phyloP scores from a whole-genome alignment of 2,888 invertebrate genomes.

The Cephonodes hylas region DNA sequence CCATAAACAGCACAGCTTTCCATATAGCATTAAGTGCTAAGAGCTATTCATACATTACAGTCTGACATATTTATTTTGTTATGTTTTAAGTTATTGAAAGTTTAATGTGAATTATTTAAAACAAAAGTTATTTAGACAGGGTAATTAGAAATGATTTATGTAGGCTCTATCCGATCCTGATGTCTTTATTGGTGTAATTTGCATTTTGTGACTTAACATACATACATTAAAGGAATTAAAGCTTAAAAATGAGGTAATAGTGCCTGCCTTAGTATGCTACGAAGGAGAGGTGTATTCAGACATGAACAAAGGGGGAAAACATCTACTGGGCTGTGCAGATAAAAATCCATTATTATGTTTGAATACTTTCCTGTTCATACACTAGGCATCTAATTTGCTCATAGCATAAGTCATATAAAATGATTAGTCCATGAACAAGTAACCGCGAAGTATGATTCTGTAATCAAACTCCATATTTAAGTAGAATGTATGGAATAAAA shows the following conservation, averaged over 20 bases:
- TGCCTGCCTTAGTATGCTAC: conserved; percentile 6
- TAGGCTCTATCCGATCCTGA: conserved; percentile 3
- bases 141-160: conserved; percentile 42
- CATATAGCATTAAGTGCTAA: conserved; percentile 14
- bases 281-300: background rate
- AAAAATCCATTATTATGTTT: background rate
- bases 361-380: background rate
- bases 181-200: conserved; percentile 3
- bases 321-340: background rate
- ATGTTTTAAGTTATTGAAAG: conserved; percentile 29
- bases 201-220: conserved; percentile 2
- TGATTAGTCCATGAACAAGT: conserved; percentile 3
- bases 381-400: conserved; percentile 7
- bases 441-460: background rate
- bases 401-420: conserved; percentile 6
- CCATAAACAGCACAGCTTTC: conserved; percentile 2
- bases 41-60: conserved; percentile 32
- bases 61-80: conserved; percentile 33
- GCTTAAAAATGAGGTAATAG: conserved; percentile 1
- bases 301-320: too few species aligned
- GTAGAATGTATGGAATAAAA: background rate
- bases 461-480: background rate
- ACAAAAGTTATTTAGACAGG: conserved; percentile 63
- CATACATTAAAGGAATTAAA: background rate
- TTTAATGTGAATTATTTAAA: conserved; percentile 33